Conservation (phyloP, 2,888 invertebrate species). For the Drosophila nigritarsus region DNA sequence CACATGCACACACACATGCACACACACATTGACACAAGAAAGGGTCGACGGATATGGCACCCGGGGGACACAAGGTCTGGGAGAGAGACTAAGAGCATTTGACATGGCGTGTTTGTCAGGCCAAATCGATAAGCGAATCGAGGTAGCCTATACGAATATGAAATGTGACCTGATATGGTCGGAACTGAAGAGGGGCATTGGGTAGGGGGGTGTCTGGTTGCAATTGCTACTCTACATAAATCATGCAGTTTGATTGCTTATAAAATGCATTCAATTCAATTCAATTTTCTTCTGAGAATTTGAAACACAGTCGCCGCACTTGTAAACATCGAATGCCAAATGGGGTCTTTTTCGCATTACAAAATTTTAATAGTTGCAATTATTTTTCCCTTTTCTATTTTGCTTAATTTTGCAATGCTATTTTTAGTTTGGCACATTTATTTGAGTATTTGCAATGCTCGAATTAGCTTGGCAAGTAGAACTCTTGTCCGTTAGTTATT, state of each 20-base stretch:
- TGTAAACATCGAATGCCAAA: slow-evolving; percentile 22
- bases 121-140: slow-evolving; percentile 52
- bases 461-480: slow-evolving; percentile 8
- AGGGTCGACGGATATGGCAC: slow-evolving; percentile 31
- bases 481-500: slow-evolving; percentile 1
- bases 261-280: slow-evolving; percentile 66
- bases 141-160: slow-evolving; percentile 25
- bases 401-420: slow-evolving; percentile 16
- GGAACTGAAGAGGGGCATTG: neutral
- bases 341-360: slow-evolving; percentile 12
- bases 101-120: slow-evolving; percentile 44
- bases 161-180: neutral
- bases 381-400: neutral
- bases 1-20: neutral
- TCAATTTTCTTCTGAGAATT: slow-evolving; percentile 44
- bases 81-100: slow-evolving; percentile 13
- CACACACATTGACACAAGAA: slow-evolving; percentile 4
- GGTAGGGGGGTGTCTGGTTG: neutral
- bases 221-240: slow-evolving; percentile 57
- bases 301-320: slow-evolving; percentile 14
- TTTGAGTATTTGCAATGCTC: slow-evolving; percentile 29
- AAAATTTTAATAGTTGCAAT: slow-evolving; percentile 18
- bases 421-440: slow-evolving; percentile 35
- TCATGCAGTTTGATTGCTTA: slow-evolving; percentile 69
- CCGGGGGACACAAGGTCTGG: slow-evolving; percentile 5